A percentile compares a stretch with the other conserved stretches of the same genome.
phyloP scores from a whole-genome alignment of 2,797 vertebrate species.

The Onychomys arenicola region DNA sequence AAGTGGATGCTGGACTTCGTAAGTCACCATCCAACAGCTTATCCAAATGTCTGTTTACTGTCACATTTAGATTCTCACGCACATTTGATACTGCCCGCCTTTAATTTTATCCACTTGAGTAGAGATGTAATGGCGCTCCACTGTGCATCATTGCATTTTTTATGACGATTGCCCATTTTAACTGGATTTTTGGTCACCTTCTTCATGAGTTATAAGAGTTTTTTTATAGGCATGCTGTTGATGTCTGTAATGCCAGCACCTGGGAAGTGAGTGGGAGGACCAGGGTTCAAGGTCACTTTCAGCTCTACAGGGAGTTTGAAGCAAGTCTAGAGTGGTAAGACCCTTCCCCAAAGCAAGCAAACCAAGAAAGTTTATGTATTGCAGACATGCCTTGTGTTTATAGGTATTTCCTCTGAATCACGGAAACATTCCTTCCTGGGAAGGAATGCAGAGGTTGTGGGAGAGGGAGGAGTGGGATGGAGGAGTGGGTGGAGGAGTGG shows the following conservation, averaged over 20 bases:
- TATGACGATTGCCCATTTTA: not conserved
- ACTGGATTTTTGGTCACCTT: not conserved
- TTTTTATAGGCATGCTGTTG: not conserved
- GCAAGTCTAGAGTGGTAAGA: not conserved
- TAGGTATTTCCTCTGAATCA: not conserved
- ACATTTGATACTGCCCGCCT: not conserved
- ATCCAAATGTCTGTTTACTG: not conserved
- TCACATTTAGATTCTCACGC: not conserved
- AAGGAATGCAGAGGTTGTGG: too few relatives aligned
- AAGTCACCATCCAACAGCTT: not conserved
- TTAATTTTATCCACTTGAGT: slow-evolving; percentile 17
- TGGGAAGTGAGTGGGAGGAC: not conserved
- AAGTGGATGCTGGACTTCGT: not conserved
- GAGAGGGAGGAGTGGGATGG: too few relatives aligned
- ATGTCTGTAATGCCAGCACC: not conserved
- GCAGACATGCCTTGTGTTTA: not conserved
- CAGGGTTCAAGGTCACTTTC: not conserved
- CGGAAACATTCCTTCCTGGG: not conserved
- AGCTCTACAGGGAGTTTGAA: not conserved
- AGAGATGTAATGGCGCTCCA: not conserved
- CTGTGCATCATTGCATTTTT: not conserved
- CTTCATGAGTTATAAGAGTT: not conserved
- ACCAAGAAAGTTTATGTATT: not conserved
- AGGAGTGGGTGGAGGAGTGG: not conserved
- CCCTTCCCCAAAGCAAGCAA: not conserved